Percentiles rank a stretch among this genome's conserved stretches.
Evolutionary conservation across 2,888 invertebrate genomes (phyloP).

Genomic region (Xanthia icteritia): DNA sequence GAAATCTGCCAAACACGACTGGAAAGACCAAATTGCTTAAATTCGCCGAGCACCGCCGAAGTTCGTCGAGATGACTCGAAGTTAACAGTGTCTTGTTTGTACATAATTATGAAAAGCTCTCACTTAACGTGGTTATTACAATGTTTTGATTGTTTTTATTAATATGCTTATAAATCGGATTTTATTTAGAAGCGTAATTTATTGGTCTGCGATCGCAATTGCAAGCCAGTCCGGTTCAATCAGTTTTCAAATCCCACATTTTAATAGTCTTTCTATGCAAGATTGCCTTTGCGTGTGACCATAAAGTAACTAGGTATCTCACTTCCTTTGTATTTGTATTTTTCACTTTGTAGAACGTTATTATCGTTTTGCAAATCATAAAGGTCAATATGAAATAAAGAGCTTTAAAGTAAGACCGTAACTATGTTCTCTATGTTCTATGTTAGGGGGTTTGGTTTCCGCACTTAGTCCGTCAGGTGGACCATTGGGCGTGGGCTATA

Average conservation of each 20-base stretch:
- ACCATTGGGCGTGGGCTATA: no score
- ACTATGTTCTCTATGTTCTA: no score
- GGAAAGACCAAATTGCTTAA: conserved; percentile 60
- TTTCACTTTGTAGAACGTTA: background rate
- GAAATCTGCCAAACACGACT: conserved; percentile 55
- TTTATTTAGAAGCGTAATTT: background rate
- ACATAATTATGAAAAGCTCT: conserved; percentile 53
- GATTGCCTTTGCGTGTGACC: no score
- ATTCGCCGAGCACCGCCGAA: conserved; percentile 47
- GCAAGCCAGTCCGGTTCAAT: background rate
- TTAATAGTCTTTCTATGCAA: background rate
- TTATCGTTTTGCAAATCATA: background rate
- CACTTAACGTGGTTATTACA: conserved; percentile 32
- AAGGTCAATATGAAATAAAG: background rate
- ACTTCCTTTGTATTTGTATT: no score
- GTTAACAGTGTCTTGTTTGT: conserved; percentile 49
- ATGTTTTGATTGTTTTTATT: conserved; percentile 31
- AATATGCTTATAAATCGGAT: background rate
- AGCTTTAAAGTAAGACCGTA: no score
- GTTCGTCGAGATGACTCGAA: conserved; percentile 54
- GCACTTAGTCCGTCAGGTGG: no score
- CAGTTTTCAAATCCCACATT: background rate
- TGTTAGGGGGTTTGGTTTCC: no score
- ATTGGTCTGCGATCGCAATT: background rate
- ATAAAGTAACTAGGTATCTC: no score